Conservation (phyloP, 2,113 vertebrate species). For the Aldabrachelys gigantea region DNA sequence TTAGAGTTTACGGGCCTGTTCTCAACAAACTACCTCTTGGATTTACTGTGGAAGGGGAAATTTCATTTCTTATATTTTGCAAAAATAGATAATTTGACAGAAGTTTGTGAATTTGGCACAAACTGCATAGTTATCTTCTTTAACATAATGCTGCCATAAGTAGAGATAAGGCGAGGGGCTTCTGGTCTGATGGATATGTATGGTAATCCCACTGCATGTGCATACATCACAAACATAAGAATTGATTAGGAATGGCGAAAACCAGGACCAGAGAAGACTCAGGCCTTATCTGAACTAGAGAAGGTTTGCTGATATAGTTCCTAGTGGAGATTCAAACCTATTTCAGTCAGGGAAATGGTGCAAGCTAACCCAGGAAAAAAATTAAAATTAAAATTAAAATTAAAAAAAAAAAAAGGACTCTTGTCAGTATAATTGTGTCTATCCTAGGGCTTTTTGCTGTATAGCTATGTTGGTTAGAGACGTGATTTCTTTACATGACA, state of each 20-base stretch:
- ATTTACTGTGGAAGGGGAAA: background rate
- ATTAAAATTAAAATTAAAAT: too few species aligned
- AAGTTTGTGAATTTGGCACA: background rate
- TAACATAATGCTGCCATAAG: background rate
- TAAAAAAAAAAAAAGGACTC: background rate
- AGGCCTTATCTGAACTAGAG: background rate
- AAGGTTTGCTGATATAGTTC: background rate
- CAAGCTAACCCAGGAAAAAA: background rate
- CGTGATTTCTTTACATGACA: background rate
- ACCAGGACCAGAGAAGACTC: background rate
- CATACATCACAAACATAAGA: background rate
- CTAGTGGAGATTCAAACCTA: background rate
- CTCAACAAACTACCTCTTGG: too few species aligned
- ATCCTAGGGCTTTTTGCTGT: background rate
- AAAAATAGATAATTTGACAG: background rate
- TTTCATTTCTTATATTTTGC: background rate
- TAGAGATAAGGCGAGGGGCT: background rate
- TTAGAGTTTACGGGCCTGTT: background rate
- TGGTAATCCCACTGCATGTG: background rate
- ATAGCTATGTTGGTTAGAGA: background rate
- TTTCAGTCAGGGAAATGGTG: background rate
- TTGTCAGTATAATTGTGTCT: background rate
- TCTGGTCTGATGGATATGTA: background rate
- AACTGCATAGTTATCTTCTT: background rate
- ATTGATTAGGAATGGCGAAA: background rate